Evolutionary conservation across 2,888 invertebrate species (phyloP), one percentile per base, ranked within the genome.

Genomic region (Harpalus rufipes): DNA sequence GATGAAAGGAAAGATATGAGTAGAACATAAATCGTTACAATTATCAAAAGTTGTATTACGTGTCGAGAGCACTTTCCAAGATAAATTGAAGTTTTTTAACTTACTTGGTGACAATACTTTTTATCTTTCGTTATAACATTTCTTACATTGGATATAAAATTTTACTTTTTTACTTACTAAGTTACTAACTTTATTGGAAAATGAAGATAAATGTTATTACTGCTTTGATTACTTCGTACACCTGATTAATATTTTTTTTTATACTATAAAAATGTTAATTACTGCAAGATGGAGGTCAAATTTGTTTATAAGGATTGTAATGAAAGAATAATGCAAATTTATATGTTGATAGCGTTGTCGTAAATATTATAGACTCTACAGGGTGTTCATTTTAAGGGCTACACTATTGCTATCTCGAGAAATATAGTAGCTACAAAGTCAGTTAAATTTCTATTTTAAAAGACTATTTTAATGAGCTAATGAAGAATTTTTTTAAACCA

Each of bases 1-100:
- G 44, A 51, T 51, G 44, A 65, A n/a, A 32, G 21, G 65, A 21
- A 32, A 25, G 65, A 65, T 65, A 65, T 65, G 25, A 21, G 32
- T 32, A 65, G 65, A 65, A 65, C 65, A 65, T 65, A 65, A 65
- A 65, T 65, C 65, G 65, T 65, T 65, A 65, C 65, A 65, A 65
- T 65, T 65, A 65, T 65, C 65, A 65, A 65, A 65, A 65, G 65
- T 65, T 65, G 65, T 65, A 65, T 65, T 65, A 65, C 65, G 65
- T 65, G 65, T 65, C 65, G 65, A 18, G 65, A 65, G 18, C 65
- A 65, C 65, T 65, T 65, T 32, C 32, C 25, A 65, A 65, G 65
- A 65, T 65, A 65, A 65, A 65, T 65, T 65, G 65, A 65, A 65
- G 65, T 65, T 65, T 65, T 32, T 65, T 65, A 65, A 65, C 65